These are phyloP conservation scores for Poeciliopsis occidentalis DNA, from an alignment of 2,113 vertebrate species.

Conservation along the genomic window DNA sequence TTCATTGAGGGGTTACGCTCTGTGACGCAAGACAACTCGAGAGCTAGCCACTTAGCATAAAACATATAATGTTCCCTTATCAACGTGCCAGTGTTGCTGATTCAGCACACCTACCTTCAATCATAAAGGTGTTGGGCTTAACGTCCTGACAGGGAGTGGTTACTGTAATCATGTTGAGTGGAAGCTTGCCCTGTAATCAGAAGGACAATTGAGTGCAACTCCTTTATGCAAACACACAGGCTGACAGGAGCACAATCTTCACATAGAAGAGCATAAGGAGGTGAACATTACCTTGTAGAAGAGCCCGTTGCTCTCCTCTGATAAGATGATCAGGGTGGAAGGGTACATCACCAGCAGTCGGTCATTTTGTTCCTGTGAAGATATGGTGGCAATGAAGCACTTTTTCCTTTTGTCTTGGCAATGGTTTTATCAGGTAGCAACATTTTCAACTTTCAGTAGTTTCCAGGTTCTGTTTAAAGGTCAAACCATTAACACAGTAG, in stretches of 20 bases:
- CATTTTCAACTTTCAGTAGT: not conserved
- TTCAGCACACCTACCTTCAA: slow-evolving; percentile 85
- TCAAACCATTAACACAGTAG: not conserved
- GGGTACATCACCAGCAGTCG: slow-evolving; percentile 91
- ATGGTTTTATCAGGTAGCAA: not conserved
- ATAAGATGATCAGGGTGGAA: slow-evolving; percentile 89
- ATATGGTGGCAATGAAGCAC: slow-evolving; percentile 10
- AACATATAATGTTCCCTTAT: slow-evolving; percentile 37
- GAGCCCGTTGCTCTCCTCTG: slow-evolving; percentile 83
- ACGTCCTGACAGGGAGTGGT: slow-evolving; percentile 88
- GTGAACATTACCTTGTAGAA: slow-evolving; percentile 87
- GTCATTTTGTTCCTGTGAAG: slow-evolving; percentile 86
- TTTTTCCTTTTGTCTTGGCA: not conserved
- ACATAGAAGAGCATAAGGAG: not conserved
- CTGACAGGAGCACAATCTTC: not conserved
- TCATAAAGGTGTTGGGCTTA: slow-evolving; percentile 88
- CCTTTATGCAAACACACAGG: slow-evolving; percentile 5
- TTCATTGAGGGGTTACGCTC: slow-evolving; percentile 61
- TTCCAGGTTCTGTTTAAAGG: not conserved
- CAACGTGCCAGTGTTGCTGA: slow-evolving; percentile 18
- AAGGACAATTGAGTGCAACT: slow-evolving; percentile 22
- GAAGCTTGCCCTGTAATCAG: slow-evolving; percentile 90
- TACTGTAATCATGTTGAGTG: slow-evolving; percentile 89
- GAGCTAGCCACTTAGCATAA: slow-evolving; percentile 37
- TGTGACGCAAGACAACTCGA: slow-evolving; percentile 55